Conservation (phyloP, 2,113 vertebrate genomes). For the Rhinogobius similis region DNA sequence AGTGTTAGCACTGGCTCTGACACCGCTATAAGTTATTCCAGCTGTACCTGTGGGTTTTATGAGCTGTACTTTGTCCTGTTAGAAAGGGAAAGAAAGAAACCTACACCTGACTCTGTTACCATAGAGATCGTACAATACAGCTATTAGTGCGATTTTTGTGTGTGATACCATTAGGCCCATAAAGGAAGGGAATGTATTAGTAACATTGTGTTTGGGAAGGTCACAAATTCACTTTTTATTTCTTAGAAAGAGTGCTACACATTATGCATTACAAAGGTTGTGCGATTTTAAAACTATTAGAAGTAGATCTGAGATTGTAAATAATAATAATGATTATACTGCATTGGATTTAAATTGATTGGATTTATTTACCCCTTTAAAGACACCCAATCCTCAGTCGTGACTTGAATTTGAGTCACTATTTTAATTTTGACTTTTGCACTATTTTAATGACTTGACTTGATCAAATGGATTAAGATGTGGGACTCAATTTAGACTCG, state of each 20-base stretch:
- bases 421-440: no score
- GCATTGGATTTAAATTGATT: not conserved
- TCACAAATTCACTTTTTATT: not conserved
- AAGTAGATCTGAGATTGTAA: not conserved
- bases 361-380: no score
- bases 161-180: constrained; percentile 4
- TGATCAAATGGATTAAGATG: no score
- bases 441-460: no score
- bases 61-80: not conserved
- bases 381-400: no score
- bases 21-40: constrained; percentile 19
- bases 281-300: no score
- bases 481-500: no score
- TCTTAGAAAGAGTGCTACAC: not conserved
- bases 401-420: no score
- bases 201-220: not conserved
- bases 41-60: not conserved
- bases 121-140: not conserved
- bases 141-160: constrained; percentile 25
- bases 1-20: constrained; percentile 7
- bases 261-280: not conserved
- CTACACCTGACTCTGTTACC: constrained; percentile 4
- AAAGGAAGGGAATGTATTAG: not conserved
- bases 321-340: not conserved
- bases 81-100: not conserved